These are phyloP conservation scores for Flexamia atlantica DNA, from an alignment of 2,888 invertebrate genomes.

Conservation along the genomic window DNA sequence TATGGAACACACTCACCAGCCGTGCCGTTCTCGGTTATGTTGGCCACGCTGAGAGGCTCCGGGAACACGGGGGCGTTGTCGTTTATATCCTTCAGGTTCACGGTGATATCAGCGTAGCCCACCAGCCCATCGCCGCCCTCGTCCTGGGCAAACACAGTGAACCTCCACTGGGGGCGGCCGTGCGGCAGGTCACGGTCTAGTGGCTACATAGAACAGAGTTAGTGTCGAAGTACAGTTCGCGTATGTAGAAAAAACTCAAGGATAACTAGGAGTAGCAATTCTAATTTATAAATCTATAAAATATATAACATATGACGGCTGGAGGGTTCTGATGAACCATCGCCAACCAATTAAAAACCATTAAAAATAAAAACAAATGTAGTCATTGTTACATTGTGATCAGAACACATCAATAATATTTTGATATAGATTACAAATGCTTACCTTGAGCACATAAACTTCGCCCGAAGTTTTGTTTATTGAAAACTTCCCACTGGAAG, in stretches of 20 bases:
- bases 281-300: too few species aligned
- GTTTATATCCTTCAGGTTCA: constrained; percentile 97
- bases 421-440: too few species aligned
- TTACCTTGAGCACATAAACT: constrained; percentile 95
- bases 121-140: constrained; percentile 96
- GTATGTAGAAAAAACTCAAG: too few species aligned
- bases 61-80: constrained; percentile 98
- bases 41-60: constrained; percentile 94
- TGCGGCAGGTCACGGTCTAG: constrained; percentile 97
- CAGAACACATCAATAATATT: too few species aligned
- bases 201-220: constrained; percentile 84
- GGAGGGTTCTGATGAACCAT: too few species aligned
- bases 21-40: constrained; percentile 97
- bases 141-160: constrained; percentile 96
- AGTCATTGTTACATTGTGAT: too few species aligned
- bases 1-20: constrained; percentile 82
- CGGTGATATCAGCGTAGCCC: constrained; percentile 97
- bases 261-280: too few species aligned
- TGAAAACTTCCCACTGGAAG: constrained; percentile 96
- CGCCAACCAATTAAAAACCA: too few species aligned
- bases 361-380: too few species aligned
- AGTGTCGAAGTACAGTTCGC: too few species aligned
- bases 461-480: constrained; percentile 97
- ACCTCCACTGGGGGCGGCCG: constrained; percentile 96
- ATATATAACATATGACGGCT: too few species aligned